Conservation (phyloP, 2,797 vertebrate genomes). For the Carcharodon carcharias region DNA sequence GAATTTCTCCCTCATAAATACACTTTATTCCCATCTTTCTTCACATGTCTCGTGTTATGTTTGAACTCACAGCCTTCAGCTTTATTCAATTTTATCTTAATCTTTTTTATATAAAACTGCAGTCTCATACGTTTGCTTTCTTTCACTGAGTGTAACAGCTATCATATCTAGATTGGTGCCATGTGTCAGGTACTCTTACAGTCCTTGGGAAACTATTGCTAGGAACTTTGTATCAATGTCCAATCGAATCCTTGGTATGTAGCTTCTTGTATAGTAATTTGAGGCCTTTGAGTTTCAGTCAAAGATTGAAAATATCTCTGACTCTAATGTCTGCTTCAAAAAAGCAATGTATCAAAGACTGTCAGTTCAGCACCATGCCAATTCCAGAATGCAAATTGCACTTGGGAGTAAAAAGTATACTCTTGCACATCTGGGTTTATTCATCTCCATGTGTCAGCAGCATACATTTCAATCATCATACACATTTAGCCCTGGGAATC, state of each 20-base stretch:
- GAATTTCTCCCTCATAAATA: not conserved
- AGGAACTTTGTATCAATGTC: not conserved
- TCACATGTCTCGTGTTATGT: not conserved
- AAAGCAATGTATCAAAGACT: not conserved
- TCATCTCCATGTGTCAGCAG: conserved; percentile 25
- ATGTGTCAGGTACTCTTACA: not conserved
- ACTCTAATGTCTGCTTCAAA: not conserved
- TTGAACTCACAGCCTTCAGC: not conserved
- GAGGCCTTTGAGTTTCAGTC: conserved; percentile 6
- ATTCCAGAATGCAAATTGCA: not conserved
- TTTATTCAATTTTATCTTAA: not conserved
- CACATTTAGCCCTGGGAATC: not conserved
- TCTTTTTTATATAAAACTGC: not conserved
- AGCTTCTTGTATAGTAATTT: not conserved
- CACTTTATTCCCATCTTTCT: not conserved
- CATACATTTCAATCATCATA: conserved; percentile 26
- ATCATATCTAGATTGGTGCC: not conserved
- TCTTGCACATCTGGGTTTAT: conserved; percentile 27
- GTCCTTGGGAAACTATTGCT: not conserved
- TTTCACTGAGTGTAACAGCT: not conserved
- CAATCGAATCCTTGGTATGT: too few species aligned
- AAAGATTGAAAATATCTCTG: not conserved
- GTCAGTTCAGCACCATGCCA: not conserved
- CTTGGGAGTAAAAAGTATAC: not conserved
- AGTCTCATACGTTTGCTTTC: not conserved